Percentiles rank a stretch among this genome's conserved stretches.
These are phyloP conservation scores for Pocillopora grandis DNA, from an alignment of 92 coral and sea anemone genomes.

Conservation along the genomic window DNA sequence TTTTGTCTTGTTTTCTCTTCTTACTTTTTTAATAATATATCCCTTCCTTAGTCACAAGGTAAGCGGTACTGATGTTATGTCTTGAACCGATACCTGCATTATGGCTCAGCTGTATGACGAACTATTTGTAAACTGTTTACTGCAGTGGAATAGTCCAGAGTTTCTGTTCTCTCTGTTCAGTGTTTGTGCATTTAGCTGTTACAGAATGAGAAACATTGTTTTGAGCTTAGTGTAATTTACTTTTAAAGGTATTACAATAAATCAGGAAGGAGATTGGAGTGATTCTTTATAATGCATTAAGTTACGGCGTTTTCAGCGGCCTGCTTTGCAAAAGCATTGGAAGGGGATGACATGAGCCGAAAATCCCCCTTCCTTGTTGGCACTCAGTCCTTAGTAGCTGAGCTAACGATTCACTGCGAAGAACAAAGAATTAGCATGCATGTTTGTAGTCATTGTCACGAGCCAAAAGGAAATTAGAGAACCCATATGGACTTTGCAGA, in stretches of 20 bases:
- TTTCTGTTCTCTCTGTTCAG: background rate
- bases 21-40: too few species aligned
- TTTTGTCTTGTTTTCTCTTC: background rate
- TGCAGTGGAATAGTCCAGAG: slow-evolving; percentile 48
- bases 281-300: background rate
- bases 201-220: background rate
- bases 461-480: too few species aligned
- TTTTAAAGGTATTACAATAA: background rate
- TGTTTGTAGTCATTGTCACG: too few species aligned
- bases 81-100: background rate
- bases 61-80: background rate
- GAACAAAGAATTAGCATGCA: too few species aligned
- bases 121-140: slow-evolving; percentile 55
- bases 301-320: too few species aligned
- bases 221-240: background rate
- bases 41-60: background rate
- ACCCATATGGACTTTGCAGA: too few species aligned
- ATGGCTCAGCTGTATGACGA: slow-evolving; percentile 38
- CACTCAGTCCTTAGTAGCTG: too few species aligned
- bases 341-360: too few species aligned
- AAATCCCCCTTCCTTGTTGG: too few species aligned
- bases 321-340: too few species aligned
- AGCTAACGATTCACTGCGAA: too few species aligned
- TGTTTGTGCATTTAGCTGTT: slow-evolving; percentile 33
- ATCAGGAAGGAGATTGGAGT: background rate